Conservation (phyloP, 2,113 vertebrate genomes). For the Tragelaphus imberbis region DNA sequence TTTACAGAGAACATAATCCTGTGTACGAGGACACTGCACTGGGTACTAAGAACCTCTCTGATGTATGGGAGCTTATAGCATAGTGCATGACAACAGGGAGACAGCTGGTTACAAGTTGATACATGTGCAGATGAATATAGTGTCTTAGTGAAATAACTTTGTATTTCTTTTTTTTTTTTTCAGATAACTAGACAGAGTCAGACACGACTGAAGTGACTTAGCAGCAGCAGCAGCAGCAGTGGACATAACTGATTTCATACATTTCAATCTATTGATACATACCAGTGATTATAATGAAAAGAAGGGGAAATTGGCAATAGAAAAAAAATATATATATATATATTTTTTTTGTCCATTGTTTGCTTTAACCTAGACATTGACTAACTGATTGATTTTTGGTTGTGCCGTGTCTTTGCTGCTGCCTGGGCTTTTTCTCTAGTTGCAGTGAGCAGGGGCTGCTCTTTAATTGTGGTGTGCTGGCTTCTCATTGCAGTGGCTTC, state of each 20-base stretch:
- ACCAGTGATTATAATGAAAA: background rate
- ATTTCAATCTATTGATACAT: background rate
- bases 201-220: no score
- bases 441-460: background rate
- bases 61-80: background rate
- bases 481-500: background rate
- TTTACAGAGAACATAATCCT: background rate
- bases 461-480: background rate
- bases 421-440: background rate
- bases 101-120: background rate
- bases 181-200: background rate
- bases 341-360: background rate
- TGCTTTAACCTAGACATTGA: background rate
- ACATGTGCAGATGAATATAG: background rate
- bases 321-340: no score
- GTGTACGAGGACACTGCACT: background rate
- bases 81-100: background rate
- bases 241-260: background rate
- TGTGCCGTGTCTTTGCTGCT: background rate
- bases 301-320: background rate
- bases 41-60: background rate
- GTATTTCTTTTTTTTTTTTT: background rate
- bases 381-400: background rate
- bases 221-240: no score
- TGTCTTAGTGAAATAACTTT: background rate